Conservation (phyloP, 2,113 vertebrate species). For the Sphaerodactylus townsendi region DNA sequence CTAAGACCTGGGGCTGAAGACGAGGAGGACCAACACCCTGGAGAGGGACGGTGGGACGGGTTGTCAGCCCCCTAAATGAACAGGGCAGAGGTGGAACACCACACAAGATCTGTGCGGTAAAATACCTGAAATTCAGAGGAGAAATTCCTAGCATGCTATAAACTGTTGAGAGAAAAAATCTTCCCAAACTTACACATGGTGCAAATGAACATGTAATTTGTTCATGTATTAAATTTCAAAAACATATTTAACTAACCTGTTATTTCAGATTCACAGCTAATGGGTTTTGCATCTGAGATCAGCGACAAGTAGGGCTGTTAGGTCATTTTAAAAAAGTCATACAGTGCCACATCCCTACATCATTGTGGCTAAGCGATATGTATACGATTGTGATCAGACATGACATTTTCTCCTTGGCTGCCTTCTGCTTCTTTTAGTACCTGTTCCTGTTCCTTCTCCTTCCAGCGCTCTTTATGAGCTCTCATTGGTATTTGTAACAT, state of each 20-base stretch:
- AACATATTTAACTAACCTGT: background rate
- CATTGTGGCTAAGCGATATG: conserved; percentile 16
- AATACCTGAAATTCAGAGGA: background rate
- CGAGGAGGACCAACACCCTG: too few relatives aligned
- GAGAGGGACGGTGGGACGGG: too few relatives aligned
- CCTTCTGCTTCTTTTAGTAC: background rate
- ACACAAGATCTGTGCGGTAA: background rate
- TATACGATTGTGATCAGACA: conserved; percentile 17
- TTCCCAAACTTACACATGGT: too few relatives aligned
- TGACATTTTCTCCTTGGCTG: background rate
- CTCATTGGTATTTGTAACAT: conserved; percentile 35
- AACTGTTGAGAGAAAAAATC: background rate
- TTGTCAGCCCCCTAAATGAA: too few relatives aligned
- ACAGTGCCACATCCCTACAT: background rate
- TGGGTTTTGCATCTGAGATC: conserved; percentile 2
- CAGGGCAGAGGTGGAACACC: background rate
- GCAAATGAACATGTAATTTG: background rate
- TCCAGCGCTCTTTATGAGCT: background rate
- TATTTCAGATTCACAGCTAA: background rate
- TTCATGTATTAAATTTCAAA: background rate
- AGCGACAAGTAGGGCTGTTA: background rate
- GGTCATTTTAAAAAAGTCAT: too few relatives aligned
- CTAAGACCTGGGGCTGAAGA: too few relatives aligned
- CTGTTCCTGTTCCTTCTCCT: conserved; percentile 5
- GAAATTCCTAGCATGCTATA: background rate